Evolutionary conservation across 2,888 invertebrate genomes (phyloP), one percentile per base, ranked within the genome.

Genomic region (Volucella inanis): DNA sequence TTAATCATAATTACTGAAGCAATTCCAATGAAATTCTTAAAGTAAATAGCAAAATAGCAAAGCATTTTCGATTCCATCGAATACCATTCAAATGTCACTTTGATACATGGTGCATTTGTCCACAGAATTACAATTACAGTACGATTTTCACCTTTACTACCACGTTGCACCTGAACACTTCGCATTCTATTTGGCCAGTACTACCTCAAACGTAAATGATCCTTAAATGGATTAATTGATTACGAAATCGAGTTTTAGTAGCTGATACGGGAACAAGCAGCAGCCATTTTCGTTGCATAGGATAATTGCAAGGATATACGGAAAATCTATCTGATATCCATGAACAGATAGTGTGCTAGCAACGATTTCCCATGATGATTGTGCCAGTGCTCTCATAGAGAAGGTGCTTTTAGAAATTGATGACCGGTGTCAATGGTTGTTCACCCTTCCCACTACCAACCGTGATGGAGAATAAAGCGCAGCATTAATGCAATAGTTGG

Each of bases 201-300:
- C n/a, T 61, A 68, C 50, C 59, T 61, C 39, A 22, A 68, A 61
- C 52, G 54, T 54, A 68, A 77, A 77, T 77, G 68, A 61, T 59
- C 68, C 52, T 68, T 68, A 61, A 77, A 47, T 52, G 47, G 76
- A 77, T 77, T 61, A 77, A 77, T 77, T 77, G 76, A 77, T 77
- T 68, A 68, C 14, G 61, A 68, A 77, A 77, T 61, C n/a, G 47
- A 61, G 52, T 54, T 62, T 18, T 22, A 11, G 68, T 38, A 31
- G 31, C 31, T 11, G 43, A 41, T 39, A 52, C 43, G 11, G n/a
- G 10, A 6, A 41, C 8, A 12, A 67, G 43, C 22, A 18, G 9
- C 39, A 22, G 55, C 22, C n/a, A 50, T 65, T 50, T 41, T 55
- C 41, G 57, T 64, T 45, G 57, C 67, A 10, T 18, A 9, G 38